Conservation (phyloP, 2,797 vertebrate genomes). For the Pseudochaenichthys georgianus region DNA sequence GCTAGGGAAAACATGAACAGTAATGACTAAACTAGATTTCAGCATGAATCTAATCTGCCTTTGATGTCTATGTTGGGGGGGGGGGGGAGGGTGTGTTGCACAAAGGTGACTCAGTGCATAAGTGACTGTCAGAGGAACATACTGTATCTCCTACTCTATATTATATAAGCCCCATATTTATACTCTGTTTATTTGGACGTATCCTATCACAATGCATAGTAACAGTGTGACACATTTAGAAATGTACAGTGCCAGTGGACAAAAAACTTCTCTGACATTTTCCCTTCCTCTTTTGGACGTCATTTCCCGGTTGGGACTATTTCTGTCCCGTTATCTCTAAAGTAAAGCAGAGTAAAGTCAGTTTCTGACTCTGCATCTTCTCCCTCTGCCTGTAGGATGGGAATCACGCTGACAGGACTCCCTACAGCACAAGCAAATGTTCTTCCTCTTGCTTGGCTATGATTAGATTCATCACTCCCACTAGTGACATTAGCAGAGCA, state of each 20-base stretch:
- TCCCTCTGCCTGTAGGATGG: not conserved
- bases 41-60: constrained; percentile 25
- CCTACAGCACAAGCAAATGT: constrained; percentile 23
- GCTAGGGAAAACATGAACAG: constrained; percentile 6
- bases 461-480: not conserved
- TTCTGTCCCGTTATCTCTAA: constrained; percentile 36
- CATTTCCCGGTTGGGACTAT: constrained; percentile 21
- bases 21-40: constrained; percentile 50
- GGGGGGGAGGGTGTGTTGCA: not conserved
- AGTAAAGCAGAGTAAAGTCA: constrained; percentile 20
- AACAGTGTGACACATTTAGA: not conserved
- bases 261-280: constrained; percentile 17
- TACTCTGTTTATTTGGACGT: not conserved
- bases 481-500: not conserved
- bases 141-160: not conserved
- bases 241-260: not conserved
- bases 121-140: not conserved
- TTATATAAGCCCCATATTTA: constrained; percentile 6
- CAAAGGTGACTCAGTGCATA: constrained; percentile 1
- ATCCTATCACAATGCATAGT: not conserved
- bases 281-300: constrained; percentile 19
- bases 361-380: constrained; percentile 31
- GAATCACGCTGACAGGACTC: constrained; percentile 44
- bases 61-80: not conserved
- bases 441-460: constrained; percentile 1